Base-by-base conservation (phyloP, 2,888 invertebrate genomes). In the Tortricodes alternella region DNA sequence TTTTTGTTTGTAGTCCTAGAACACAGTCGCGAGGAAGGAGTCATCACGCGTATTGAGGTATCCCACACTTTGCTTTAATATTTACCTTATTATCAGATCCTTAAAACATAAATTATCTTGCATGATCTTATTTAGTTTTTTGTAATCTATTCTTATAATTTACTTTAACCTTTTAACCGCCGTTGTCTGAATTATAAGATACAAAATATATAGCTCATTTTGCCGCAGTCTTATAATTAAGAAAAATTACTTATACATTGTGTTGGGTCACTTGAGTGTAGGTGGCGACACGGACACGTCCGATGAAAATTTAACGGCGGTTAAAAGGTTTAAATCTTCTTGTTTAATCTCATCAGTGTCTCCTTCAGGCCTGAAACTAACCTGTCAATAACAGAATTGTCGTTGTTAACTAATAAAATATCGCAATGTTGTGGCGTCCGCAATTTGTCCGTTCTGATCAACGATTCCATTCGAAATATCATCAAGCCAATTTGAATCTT, bases 1-100 rank as follows among this genome's bases (percentile, higher is more conserved):
- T 88, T 86, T 78, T 85, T 87, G 85, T 90, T 89, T 81, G 89
- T 91, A 91, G 91, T 91, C 83, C 81, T 91, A 89, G 91, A 91
- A 83, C 91, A 91, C 89, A 91, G 90, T 86, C 89, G 91, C 74
- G 91, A 91, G 87, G 91, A 91, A 68, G 91, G 91, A 77, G 91
- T 91, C 89, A 91, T 91, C 89, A 91, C 91, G 66, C 90, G 91
- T 70, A 89, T 91, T 70, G 91, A 91, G 91, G 91, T 91, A 91
- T 80, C 75, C 70, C 70, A 84, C 84, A 80, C 77, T 84, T 89
- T 87, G 89, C 89, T 90, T 86, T 81, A 74, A 78, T 80, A 78
- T 74, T 21, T 71, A 73, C 65, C 66, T 61, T 71, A 72, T 62
- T 58, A 27, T 49, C 8, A 27, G 39, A 41, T 6, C 38, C 19